Conservation (phyloP, 2,113 vertebrate species). For the Corythornis cristatus region DNA sequence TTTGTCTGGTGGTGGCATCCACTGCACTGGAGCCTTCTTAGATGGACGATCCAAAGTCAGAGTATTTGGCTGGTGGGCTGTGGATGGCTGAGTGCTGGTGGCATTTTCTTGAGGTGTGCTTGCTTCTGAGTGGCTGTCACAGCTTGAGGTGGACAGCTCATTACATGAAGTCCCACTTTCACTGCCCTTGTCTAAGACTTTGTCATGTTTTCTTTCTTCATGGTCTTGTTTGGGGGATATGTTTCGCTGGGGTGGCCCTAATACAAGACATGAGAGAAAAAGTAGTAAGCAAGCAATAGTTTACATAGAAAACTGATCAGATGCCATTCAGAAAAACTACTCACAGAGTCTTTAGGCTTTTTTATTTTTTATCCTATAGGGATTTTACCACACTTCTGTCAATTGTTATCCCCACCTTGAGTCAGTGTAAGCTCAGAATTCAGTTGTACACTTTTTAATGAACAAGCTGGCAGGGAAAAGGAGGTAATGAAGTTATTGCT, state of each 20-base stretch:
- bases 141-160: slow-evolving; percentile 88
- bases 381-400: not conserved
- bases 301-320: not conserved
- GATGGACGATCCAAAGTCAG: slow-evolving; percentile 86
- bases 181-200: slow-evolving; percentile 85
- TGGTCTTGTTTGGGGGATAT: slow-evolving; percentile 83
- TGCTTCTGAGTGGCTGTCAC: slow-evolving; percentile 87
- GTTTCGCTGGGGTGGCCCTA: slow-evolving; percentile 82
- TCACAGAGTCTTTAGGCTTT: not conserved
- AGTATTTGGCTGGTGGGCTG: slow-evolving; percentile 83
- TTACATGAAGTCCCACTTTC: slow-evolving; percentile 90
- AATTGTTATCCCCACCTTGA: not conserved
- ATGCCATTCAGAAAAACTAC: not conserved
- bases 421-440: not conserved
- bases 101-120: slow-evolving; percentile 86
- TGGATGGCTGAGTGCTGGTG: slow-evolving; percentile 69
- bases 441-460: not conserved
- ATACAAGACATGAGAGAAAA: slow-evolving; percentile 22
- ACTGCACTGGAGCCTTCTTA: slow-evolving; percentile 84
- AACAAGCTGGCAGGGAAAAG: not conserved
- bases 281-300: not conserved
- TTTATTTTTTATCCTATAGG: not conserved
- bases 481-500: not conserved
- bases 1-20: slow-evolving; percentile 87
- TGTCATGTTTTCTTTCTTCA: slow-evolving; percentile 81